phyloP scores from a whole-genome alignment of 2,113 vertebrate species.

The Excalfactoria chinensis region DNA sequence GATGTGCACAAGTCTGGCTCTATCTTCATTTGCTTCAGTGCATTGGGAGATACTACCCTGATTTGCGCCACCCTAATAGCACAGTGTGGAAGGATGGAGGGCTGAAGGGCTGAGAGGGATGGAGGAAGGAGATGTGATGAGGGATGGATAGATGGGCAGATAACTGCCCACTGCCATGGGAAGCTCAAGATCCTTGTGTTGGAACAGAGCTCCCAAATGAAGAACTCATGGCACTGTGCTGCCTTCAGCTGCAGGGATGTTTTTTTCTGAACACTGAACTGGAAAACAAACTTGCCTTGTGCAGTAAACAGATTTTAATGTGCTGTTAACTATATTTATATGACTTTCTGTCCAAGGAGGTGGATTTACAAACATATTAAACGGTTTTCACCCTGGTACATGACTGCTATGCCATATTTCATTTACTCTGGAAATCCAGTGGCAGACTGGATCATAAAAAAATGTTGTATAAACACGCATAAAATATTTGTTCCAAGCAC shows the following conservation, averaged over 20 bases:
- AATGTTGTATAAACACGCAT: not conserved
- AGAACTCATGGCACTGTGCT: not conserved
- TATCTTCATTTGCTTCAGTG: too few species aligned
- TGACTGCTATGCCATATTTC: not conserved
- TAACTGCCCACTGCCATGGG: rapidly evolving
- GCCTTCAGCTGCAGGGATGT: not conserved
- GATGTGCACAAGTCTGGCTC: rapidly evolving
- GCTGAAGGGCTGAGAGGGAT: not conserved
- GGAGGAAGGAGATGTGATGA: not conserved
- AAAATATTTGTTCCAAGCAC: not conserved
- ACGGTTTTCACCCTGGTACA: not conserved
- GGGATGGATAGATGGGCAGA: not conserved
- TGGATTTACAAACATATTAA: not conserved
- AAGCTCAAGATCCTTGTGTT: not conserved
- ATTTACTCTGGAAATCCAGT: not conserved
- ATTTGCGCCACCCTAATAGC: not conserved
- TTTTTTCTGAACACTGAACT: not conserved
- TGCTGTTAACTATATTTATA: not conserved
- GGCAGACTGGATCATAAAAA: slow-evolving; percentile 12
- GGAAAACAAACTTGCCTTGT: not conserved
- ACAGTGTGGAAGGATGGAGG: not conserved
- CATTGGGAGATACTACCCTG: not conserved
- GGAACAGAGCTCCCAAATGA: not conserved
- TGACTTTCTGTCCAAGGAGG: not conserved
- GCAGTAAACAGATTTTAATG: not conserved